These are phyloP conservation scores for Habroteleia sp. DNA, from an alignment of 2,888 invertebrate genomes.

Conservation along the genomic window DNA sequence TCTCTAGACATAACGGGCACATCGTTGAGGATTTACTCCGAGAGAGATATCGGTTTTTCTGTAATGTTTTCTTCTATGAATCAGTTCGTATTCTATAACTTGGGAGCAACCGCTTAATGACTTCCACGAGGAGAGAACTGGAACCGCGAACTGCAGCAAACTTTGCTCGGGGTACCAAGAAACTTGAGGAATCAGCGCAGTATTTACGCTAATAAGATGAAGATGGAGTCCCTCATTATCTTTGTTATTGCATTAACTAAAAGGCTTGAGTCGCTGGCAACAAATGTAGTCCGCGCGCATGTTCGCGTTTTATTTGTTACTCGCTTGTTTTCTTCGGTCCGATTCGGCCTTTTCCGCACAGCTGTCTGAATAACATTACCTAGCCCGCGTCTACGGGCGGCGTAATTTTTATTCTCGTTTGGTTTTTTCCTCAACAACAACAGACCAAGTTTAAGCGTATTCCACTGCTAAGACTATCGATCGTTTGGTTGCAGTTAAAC, in stretches of 20 bases:
- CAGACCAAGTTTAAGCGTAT: slow-evolving; percentile 17
- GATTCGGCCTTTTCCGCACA: no score
- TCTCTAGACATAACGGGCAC: slow-evolving; percentile 7
- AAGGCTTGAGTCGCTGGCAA: slow-evolving; percentile 42
- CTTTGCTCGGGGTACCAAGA: slow-evolving; percentile 32
- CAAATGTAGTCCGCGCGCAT: slow-evolving; percentile 15
- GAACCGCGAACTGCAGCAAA: slow-evolving; percentile 54
- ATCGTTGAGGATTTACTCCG: slow-evolving; percentile 33
- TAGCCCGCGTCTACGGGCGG: no score
- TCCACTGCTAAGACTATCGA: slow-evolving; percentile 41
- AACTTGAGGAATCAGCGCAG: slow-evolving; percentile 44
- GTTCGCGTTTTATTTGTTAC: slow-evolving; percentile 4
- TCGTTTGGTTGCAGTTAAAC: slow-evolving; percentile 34
- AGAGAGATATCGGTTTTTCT: slow-evolving; percentile 48
- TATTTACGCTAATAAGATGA: slow-evolving; percentile 55
- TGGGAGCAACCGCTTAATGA: slow-evolving; percentile 47
- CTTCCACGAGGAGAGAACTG: slow-evolving; percentile 45
- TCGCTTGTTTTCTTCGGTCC: not conserved
- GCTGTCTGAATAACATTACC: no score
- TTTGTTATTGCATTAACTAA: slow-evolving; percentile 57
- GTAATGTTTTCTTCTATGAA: slow-evolving; percentile 31
- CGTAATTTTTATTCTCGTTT: no score
- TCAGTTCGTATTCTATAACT: slow-evolving; percentile 47
- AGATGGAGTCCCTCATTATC: slow-evolving; percentile 44
- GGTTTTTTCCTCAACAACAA: slow-evolving; percentile 19